Percentiles rank a stretch among this genome's conserved stretches.
Evolutionary conservation across 2,888 invertebrate species (phyloP).

Genomic region (Carabus problematicus): DNA sequence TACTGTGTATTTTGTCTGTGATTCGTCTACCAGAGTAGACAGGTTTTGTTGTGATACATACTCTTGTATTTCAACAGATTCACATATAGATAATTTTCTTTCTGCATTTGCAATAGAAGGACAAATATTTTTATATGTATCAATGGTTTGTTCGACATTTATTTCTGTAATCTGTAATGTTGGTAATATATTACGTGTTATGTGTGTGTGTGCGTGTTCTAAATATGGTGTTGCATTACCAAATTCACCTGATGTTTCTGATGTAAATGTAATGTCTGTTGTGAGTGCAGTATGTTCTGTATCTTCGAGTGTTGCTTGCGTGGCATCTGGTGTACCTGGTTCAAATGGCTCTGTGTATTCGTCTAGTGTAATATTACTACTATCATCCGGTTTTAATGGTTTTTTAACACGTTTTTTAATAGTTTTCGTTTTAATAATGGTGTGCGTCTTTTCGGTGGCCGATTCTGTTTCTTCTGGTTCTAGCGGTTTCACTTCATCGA

Average conservation of each 20-base stretch:
- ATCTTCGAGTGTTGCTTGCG: slow-evolving; percentile 32
- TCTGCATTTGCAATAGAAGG: slow-evolving; percentile 20
- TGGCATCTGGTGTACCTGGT: slow-evolving; percentile 30
- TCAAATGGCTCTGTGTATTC: slow-evolving; percentile 34
- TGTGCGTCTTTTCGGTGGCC: slow-evolving; percentile 4
- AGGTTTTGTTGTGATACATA: slow-evolving; percentile 25
- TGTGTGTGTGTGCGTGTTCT: slow-evolving; percentile 25
- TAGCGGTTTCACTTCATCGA: slow-evolving; percentile 30
- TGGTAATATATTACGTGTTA: slow-evolving; percentile 19
- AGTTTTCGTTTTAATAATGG: slow-evolving; percentile 23
- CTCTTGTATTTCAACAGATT: slow-evolving; percentile 27
- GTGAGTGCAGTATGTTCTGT: slow-evolving; percentile 40
- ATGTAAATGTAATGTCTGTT: slow-evolving; percentile 37
- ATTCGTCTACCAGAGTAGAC: background rate
- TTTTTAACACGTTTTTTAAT: slow-evolving; percentile 33
- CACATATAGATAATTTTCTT: slow-evolving; percentile 24
- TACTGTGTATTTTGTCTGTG: slow-evolving; percentile 20
- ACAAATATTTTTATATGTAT: slow-evolving; percentile 9
- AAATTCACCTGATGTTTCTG: slow-evolving; percentile 40
- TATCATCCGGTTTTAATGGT: slow-evolving; percentile 15
- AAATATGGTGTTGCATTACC: slow-evolving; percentile 24
- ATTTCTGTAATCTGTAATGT: slow-evolving; percentile 19
- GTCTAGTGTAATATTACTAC: slow-evolving; percentile 13
- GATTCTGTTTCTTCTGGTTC: slow-evolving; percentile 36
- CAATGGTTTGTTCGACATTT: slow-evolving; percentile 19